Evolutionary conservation across 2,113 vertebrate genomes (phyloP).

Genomic region (Pedionomus torquatus): DNA sequence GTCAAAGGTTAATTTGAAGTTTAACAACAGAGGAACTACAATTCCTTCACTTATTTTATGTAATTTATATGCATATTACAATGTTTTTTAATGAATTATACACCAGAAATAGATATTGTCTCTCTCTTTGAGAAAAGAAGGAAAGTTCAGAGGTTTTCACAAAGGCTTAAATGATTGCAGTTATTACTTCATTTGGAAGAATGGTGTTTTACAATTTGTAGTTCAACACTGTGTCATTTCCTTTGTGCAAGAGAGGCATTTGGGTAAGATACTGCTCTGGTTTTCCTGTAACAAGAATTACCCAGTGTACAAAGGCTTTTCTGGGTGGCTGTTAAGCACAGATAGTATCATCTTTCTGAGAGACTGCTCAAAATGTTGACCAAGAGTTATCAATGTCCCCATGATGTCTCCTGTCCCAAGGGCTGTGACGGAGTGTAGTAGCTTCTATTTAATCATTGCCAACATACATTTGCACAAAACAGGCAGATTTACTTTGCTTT

Average conservation of each 20-base stretch:
- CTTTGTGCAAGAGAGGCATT: not conserved
- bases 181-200: not conserved
- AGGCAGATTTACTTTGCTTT: not conserved
- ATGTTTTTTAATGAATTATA: not conserved
- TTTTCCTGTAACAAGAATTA: not conserved
- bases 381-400: not conserved
- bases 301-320: not conserved
- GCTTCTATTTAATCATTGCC: not conserved
- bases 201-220: not conserved
- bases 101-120: not conserved
- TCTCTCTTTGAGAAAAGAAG: not conserved
- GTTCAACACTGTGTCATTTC: not conserved
- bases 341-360: not conserved
- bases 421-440: not conserved
- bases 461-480: not conserved
- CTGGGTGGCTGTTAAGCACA: not conserved
- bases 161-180: not conserved
- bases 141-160: not conserved
- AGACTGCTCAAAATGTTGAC: not conserved
- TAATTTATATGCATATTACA: not conserved
- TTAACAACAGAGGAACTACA: not conserved
- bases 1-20: not conserved
- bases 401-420: not conserved
- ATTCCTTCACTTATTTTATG: not conserved
- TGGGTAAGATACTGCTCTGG: not conserved